Evolutionary conservation across 92 coral and sea anemone species (phyloP).

Genomic region (Nematostella vectensis): DNA sequence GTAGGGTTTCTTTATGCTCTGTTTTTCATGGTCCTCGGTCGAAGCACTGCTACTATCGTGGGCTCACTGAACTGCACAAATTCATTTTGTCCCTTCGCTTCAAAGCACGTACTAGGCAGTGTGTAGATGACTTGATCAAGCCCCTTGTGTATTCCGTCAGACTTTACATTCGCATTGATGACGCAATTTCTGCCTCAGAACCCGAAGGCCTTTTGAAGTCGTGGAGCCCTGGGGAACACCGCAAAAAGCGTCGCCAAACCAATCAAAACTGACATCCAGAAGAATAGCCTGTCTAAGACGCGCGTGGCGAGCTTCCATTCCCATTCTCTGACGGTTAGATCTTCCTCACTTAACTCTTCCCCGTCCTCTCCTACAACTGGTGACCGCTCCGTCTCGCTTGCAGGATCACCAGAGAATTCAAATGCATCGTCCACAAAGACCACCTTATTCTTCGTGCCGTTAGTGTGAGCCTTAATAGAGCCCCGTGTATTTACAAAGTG

Average conservation of each 20-base stretch:
- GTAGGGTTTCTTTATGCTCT: no score
- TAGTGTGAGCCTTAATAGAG: neutral
- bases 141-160: no score
- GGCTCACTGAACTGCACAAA: no score
- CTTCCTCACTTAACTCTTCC: conserved; percentile 48
- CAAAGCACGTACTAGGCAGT: no score
- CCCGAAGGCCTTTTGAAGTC: conserved; percentile 23
- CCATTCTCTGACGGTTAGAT: conserved; percentile 57
- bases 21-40: no score
- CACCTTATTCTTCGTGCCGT: neutral
- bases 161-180: no score
- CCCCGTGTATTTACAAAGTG: conserved; percentile 8
- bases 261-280: conserved; percentile 43
- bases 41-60: no score
- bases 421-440: neutral
- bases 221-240: conserved; percentile 53
- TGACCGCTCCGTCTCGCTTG: conserved; percentile 7
- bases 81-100: no score
- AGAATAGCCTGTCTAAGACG: conserved; percentile 60
- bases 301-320: conserved; percentile 74
- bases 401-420: neutral
- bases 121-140: no score
- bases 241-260: conserved; percentile 51
- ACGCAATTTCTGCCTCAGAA: neutral
- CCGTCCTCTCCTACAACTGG: conserved; percentile 62